A percentile compares a stretch with the other conserved stretches of the same genome.
phyloP scores from a whole-genome alignment of 2,797 vertebrate species.

The Takifugu rubripes region DNA sequence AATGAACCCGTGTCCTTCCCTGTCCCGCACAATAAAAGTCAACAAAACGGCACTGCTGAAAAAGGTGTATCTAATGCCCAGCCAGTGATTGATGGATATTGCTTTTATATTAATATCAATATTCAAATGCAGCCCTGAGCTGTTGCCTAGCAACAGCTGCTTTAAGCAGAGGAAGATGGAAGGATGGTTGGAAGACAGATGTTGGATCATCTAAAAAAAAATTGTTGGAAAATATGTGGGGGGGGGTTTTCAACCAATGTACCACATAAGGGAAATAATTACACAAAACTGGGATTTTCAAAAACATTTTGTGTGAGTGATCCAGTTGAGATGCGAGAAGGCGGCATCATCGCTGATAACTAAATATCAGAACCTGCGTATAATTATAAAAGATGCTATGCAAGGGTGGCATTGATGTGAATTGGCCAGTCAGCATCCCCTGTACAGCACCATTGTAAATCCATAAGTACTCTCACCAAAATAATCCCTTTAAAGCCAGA shows the following conservation, averaged over 20 bases:
- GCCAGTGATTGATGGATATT: slow-evolving; percentile 32
- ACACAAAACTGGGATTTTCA: background rate
- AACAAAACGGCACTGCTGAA: slow-evolving; percentile 3
- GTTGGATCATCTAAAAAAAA: slow-evolving; percentile 40
- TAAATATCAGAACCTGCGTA: background rate
- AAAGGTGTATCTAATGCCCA: slow-evolving; percentile 18
- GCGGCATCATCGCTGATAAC: background rate
- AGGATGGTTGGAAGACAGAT: slow-evolving; percentile 50
- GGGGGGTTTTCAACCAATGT: background rate
- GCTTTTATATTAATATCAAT: slow-evolving; percentile 58
- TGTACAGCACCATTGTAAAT: slow-evolving; percentile 43
- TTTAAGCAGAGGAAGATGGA: slow-evolving; percentile 53
- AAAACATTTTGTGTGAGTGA: background rate
- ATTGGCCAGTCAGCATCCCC: slow-evolving; percentile 39
- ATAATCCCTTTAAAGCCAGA: slow-evolving; percentile 50
- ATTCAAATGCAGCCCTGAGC: slow-evolving; percentile 47
- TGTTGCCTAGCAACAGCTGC: slow-evolving; percentile 67
- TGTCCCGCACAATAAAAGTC: slow-evolving; percentile 7
- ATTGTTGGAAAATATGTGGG: slow-evolving; percentile 21
- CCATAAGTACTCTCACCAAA: slow-evolving; percentile 46
- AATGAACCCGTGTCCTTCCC: too few relatives aligned
- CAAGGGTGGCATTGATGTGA: slow-evolving; percentile 28
- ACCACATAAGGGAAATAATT: background rate
- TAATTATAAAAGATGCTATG: slow-evolving; percentile 24
- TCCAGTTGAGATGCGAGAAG: background rate